A percentile compares a stretch with the other conserved stretches of the same genome.
Evolutionary conservation across 35 echinoderm and acorn worm genomes (phyloP).

Genomic region (Heliocidaris tuberculata): DNA sequence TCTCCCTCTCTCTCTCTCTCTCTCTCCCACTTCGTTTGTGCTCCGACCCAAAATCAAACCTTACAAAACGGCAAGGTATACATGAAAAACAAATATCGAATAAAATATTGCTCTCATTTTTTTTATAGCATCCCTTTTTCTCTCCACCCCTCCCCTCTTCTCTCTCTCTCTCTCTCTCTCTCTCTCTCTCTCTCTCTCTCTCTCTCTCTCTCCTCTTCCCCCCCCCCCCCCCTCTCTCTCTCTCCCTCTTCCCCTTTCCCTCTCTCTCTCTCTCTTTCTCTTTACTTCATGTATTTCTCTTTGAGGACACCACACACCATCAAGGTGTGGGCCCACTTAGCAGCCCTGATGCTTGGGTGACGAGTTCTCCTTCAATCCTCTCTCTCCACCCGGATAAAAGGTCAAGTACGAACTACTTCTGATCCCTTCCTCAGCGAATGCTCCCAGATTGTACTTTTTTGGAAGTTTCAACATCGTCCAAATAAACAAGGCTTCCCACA

Average conservation of each 20-base stretch:
- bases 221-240: no score
- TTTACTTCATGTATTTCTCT: not conserved
- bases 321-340: slow-evolving; percentile 7
- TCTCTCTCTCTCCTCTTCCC: not conserved
- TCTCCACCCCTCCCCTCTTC: not conserved
- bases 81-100: no score
- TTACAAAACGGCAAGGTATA: no score
- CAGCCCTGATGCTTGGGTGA: not conserved
- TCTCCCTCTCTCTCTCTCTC: no score
- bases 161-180: not conserved
- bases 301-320: not conserved
- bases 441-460: slow-evolving; percentile 8
- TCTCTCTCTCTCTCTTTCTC: not conserved
- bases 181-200: no score
- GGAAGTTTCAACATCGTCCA: slow-evolving; percentile 1
- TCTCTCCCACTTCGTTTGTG: no score
- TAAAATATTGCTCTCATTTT: no score
- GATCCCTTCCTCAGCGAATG: not conserved
- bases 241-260: not conserved
- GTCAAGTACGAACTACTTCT: not conserved
- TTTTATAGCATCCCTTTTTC: no score
- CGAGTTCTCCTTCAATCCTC: not conserved
- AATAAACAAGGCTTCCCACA: not conserved
- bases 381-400: not conserved
- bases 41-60: no score